A percentile compares a stretch with the other conserved stretches of the same genome.
Evolutionary conservation across 2,797 vertebrate genomes (phyloP).

Genomic region (Coreius guichenoti): DNA sequence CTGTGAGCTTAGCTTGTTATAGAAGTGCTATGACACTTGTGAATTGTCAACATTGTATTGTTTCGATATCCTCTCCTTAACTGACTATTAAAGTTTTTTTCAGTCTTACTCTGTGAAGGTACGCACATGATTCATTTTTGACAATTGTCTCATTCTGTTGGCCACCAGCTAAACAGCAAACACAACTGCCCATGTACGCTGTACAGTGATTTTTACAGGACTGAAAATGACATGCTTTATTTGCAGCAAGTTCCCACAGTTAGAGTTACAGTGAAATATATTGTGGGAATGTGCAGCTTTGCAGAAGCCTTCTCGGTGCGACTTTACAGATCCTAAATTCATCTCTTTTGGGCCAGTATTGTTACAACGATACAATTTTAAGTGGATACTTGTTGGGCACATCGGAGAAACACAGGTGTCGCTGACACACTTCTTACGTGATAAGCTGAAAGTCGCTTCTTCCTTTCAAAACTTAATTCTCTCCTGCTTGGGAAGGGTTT

Average conservation of each 20-base stretch:
- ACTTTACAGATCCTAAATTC: too few relatives aligned
- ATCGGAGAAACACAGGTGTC: neutral
- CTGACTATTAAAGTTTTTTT: neutral
- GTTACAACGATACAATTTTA: neutral
- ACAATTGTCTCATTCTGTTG: too few relatives aligned
- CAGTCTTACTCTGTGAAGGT: neutral
- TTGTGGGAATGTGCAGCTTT: neutral
- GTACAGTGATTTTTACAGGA: neutral
- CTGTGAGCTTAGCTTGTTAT: constrained; percentile 8
- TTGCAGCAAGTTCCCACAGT: neutral
- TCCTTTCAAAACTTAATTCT: neutral
- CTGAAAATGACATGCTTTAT: neutral
- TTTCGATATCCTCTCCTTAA: neutral
- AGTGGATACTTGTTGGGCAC: neutral
- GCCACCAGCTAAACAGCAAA: neutral
- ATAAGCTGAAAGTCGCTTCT: constrained; percentile 4
- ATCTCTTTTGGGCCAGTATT: neutral
- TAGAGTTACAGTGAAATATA: neutral
- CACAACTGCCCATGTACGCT: neutral
- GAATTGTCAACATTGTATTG: neutral
- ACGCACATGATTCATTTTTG: neutral
- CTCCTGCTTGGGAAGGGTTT: constrained; percentile 21
- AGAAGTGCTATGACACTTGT: neutral
- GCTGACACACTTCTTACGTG: constrained; percentile 12
- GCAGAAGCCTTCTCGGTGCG: neutral